Evolutionary conservation across 1,140 invertebrate genomes (phyloP), one percentile per base, ranked within the genome.

Genomic region (Paralvinella palmiformis): DNA sequence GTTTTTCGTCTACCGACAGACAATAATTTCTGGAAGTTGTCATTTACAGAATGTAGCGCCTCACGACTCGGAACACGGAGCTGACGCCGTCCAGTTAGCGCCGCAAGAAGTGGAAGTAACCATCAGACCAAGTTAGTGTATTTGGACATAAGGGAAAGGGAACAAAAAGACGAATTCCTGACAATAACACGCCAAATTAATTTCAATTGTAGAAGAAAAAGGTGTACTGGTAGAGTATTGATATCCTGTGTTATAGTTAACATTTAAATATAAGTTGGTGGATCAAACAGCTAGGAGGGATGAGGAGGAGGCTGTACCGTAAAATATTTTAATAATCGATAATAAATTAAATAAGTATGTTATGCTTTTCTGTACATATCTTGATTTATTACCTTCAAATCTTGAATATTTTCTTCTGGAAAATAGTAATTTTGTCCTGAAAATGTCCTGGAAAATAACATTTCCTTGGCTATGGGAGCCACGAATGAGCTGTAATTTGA

Each of bases 51-150:
- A 37, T 27, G 22, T 64, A 13, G 20, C 24, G 15, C 62, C 62
- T 17, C 44, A 17, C 32, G 45, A 64, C 56, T 36, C 62, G 13
- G 66, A 64, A 20, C 70, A 66, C 32, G 75, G 76, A 24, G 72
- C 80, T 31, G 86, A 88, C 65, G 87, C 91, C 55, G 87, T 93
- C 2, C 91, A 94, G 79, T 87, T 94, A 56, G 86, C 85, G 72
- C 92, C 91, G 1, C 92, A 94, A 77, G 81, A 85, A 73, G 85
- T 93, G 10, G 84, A 84, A 61, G 80, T 95, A 2, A 88, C 88
- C 73, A 80, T 94, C 35, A 84, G 91, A 77, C 89, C 91, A 79
- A 90, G 90, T 91, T 81, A 85, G 86, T 85, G 55, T 17, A 44
- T 6, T 52, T 63, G n/a, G 52, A 5, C 48, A 45, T 22, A 29